Evolutionary conservation across 2,888 invertebrate genomes (phyloP).

Genomic region (Campopleginae sp.): DNA sequence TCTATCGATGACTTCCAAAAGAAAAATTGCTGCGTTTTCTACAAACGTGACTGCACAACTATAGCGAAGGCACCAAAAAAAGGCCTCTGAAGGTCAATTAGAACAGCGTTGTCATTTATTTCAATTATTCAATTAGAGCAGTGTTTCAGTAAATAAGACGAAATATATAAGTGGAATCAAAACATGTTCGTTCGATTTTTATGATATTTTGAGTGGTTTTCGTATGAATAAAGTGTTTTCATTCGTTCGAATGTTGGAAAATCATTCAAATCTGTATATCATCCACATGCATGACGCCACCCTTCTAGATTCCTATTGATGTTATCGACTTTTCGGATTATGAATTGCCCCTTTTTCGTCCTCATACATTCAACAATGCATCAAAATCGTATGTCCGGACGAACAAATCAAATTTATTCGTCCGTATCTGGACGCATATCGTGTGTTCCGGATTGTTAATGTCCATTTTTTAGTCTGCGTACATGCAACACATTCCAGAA

Average conservation of each 20-base stretch:
- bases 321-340: background rate
- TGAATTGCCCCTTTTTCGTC: background rate
- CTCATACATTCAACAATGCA: background rate
- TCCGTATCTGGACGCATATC: background rate
- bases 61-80: background rate
- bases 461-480: no score
- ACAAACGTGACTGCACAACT: background rate
- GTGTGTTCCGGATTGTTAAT: background rate
- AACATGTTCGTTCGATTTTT: background rate
- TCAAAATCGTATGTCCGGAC: background rate
- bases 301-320: background rate
- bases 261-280: background rate
- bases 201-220: background rate
- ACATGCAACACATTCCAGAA: no score
- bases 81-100: background rate
- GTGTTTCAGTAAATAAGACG: background rate
- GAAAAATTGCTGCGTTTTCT: constrained; percentile 3
- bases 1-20: background rate
- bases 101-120: background rate
- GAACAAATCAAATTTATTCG: background rate
- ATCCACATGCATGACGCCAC: background rate
- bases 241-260: background rate
- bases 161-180: background rate
- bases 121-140: no score
- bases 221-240: constrained; percentile 2